phyloP scores from a whole-genome alignment of 1,140 invertebrate species.

The Chironomus striatipennis region DNA sequence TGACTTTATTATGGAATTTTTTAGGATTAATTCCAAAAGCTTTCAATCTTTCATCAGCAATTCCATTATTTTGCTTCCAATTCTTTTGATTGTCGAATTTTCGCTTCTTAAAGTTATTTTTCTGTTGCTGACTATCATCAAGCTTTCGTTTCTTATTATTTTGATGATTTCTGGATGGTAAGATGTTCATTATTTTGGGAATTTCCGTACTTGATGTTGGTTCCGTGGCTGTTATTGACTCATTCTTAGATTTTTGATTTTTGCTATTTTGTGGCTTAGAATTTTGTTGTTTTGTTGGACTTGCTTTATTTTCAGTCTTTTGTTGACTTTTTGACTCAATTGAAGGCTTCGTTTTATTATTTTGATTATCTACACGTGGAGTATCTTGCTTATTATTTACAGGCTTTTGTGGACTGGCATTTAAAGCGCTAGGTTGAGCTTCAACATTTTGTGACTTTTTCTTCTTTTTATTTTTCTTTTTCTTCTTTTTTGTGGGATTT shows the following conservation, averaged over 20 bases:
- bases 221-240: neutral
- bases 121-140: neutral
- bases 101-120: neutral
- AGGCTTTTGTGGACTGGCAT: too few relatives aligned
- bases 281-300: neutral
- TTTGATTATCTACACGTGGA: constrained; percentile 22
- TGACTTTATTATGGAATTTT: constrained; percentile 50
- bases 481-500: constrained; percentile 29
- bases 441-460: constrained; percentile 25
- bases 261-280: neutral
- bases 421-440: neutral
- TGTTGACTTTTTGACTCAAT: neutral
- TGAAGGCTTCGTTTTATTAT: constrained; percentile 33
- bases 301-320: neutral
- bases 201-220: constrained; percentile 18
- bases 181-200: neutral
- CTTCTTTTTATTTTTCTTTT: constrained; percentile 35
- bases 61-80: constrained; percentile 28
- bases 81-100: neutral
- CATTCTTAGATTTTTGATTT: neutral
- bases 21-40: constrained; percentile 90
- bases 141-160: neutral
- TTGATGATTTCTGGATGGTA: neutral
- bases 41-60: constrained; percentile 61
- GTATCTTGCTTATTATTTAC: too few relatives aligned